phyloP scores from a whole-genome alignment of 2,888 invertebrate genomes.

The Drosophila pseudotalamancana region DNA sequence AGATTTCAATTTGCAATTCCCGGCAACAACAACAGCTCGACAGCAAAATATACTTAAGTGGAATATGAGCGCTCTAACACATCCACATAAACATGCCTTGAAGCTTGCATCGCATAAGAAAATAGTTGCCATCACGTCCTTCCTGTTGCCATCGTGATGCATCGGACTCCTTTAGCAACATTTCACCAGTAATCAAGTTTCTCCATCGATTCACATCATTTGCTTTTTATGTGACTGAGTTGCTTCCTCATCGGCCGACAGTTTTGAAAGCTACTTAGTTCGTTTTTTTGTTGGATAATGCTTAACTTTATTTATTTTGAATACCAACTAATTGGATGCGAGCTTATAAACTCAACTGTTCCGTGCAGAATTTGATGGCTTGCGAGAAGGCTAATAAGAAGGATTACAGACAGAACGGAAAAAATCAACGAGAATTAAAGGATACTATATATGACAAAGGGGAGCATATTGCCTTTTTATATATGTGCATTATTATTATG shows the following conservation, averaged over 20 bases:
- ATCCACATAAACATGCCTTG: constrained; percentile 7
- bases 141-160: constrained; percentile 16
- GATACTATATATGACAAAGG: too few species aligned
- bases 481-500: too few species aligned
- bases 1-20: constrained; percentile 61
- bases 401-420: too few species aligned
- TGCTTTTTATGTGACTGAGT: constrained; percentile 37
- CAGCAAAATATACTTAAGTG: constrained; percentile 20
- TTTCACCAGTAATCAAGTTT: constrained; percentile 60
- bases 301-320: too few species aligned
- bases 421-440: too few species aligned
- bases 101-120: constrained; percentile 7
- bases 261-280: background rate
- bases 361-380: too few species aligned
- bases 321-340: too few species aligned
- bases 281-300: background rate
- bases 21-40: constrained; percentile 20
- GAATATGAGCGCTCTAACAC: constrained; percentile 13
- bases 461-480: too few species aligned
- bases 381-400: too few species aligned
- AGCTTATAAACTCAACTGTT: too few species aligned
- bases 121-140: constrained; percentile 24
- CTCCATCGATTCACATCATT: constrained; percentile 64
- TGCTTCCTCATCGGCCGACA: background rate
- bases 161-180: background rate